phyloP scores from a whole-genome alignment of 2,113 vertebrate genomes.

The Leptocoma aspasia region DNA sequence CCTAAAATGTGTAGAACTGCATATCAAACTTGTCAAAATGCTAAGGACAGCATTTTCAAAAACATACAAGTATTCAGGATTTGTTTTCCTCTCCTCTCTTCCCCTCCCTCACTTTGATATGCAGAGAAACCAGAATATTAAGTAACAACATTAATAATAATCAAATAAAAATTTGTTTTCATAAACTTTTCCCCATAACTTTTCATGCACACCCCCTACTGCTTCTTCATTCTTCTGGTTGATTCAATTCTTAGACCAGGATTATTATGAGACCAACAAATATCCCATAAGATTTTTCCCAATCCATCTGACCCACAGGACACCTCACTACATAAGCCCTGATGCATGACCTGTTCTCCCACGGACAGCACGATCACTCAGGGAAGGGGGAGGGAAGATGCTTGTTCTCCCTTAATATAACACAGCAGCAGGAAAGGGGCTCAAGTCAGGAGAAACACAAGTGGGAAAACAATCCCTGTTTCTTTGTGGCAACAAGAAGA shows the following conservation, averaged over 20 bases:
- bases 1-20: neutral
- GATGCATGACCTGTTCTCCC: neutral
- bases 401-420: neutral
- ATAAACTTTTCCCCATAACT: neutral
- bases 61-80: neutral
- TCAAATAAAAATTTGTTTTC: neutral
- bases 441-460: neutral
- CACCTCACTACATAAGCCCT: neutral
- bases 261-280: neutral
- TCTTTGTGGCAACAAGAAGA: neutral
- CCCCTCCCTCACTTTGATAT: neutral
- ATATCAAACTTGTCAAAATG: neutral
- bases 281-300: neutral
- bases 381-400: neutral
- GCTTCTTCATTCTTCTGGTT: neutral
- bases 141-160: neutral
- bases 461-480: neutral
- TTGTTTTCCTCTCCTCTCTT: neutral
- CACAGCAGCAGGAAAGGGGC: neutral
- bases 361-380: neutral
- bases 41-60: neutral
- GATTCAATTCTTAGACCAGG: neutral
- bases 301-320: neutral
- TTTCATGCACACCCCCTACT: neutral
- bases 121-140: neutral